Evolutionary conservation across 2,888 invertebrate species (phyloP).

Genomic region (Malacosoma neustria): DNA sequence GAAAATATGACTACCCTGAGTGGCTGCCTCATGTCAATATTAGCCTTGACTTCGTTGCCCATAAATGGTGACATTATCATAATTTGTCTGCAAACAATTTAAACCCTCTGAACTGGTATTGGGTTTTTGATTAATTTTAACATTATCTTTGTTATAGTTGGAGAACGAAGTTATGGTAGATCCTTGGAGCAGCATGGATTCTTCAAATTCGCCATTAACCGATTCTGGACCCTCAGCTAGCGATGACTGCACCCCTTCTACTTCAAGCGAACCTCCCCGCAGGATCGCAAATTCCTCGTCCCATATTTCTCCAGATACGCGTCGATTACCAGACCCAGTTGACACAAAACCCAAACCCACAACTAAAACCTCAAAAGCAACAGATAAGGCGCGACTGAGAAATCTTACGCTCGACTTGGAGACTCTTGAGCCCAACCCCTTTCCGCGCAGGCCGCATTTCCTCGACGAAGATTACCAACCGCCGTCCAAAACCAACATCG

Average conservation of each 20-base stretch:
- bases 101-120: no score
- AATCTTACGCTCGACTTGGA: slow-evolving; percentile 58
- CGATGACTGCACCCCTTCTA: slow-evolving; percentile 66
- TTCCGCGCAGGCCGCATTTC: slow-evolving; percentile 73
- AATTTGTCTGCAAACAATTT: no score
- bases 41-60: slow-evolving; percentile 35
- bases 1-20: slow-evolving; percentile 31
- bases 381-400: slow-evolving; percentile 58
- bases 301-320: slow-evolving; percentile 42
- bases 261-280: slow-evolving; percentile 52
- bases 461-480: slow-evolving; percentile 77
- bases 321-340: slow-evolving; percentile 48
- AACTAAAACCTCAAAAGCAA: slow-evolving; percentile 32
- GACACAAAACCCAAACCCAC: slow-evolving; percentile 37
- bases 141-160: slow-evolving; percentile 62
- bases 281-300: slow-evolving; percentile 37
- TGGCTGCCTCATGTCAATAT: slow-evolving; percentile 33
- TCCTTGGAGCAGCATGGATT: slow-evolving; percentile 74
- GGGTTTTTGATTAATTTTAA: not conserved
- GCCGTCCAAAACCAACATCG: slow-evolving; percentile 68
- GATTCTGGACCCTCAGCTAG: slow-evolving; percentile 69
- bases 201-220: slow-evolving; percentile 68
- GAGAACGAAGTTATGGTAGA: slow-evolving; percentile 74
- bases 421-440: slow-evolving; percentile 45
- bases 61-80: slow-evolving; percentile 19